Percentiles rank a stretch among this genome's conserved stretches.
phyloP scores from a whole-genome alignment of 2,888 invertebrate genomes.

The Syritta pipiens region DNA sequence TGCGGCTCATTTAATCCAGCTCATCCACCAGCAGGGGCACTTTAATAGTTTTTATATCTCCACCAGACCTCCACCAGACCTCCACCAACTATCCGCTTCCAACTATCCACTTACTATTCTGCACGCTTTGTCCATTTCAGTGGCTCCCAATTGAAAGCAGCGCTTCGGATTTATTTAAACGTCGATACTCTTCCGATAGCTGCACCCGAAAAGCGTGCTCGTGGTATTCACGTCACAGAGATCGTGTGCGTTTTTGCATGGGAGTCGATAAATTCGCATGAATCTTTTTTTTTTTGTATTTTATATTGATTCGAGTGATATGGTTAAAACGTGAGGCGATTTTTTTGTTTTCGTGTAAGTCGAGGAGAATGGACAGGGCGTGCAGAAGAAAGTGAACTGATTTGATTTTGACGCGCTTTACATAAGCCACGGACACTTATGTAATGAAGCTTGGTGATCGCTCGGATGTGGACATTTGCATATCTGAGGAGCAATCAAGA shows the following conservation, averaged over 20 bases:
- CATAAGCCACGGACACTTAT: slow-evolving; percentile 29
- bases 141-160: slow-evolving; percentile 31
- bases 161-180: neutral
- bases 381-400: slow-evolving; percentile 56
- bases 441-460: slow-evolving; percentile 22
- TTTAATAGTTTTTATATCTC: slow-evolving; percentile 57
- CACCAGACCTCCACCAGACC: slow-evolving; percentile 7
- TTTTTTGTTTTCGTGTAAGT: slow-evolving; percentile 17
- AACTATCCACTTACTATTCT: slow-evolving; percentile 64
- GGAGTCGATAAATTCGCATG: neutral
- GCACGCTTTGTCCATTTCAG: slow-evolving; percentile 47
- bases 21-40: slow-evolving; percentile 19
- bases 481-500: neutral
- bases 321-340: slow-evolving; percentile 25
- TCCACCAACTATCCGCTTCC: neutral
- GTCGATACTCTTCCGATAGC: slow-evolving; percentile 32
- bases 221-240: slow-evolving; percentile 53
- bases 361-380: slow-evolving; percentile 23
- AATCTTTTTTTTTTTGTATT: neutral
- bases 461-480: neutral
- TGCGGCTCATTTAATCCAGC: slow-evolving; percentile 34
- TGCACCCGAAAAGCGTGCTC: slow-evolving; percentile 47
- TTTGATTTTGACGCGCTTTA: slow-evolving; percentile 33
- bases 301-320: neutral
- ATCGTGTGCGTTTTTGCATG: slow-evolving; percentile 37